These are phyloP conservation scores for Berghia stephanieae DNA, from an alignment of 1,140 invertebrate species.

Conservation along the genomic window DNA sequence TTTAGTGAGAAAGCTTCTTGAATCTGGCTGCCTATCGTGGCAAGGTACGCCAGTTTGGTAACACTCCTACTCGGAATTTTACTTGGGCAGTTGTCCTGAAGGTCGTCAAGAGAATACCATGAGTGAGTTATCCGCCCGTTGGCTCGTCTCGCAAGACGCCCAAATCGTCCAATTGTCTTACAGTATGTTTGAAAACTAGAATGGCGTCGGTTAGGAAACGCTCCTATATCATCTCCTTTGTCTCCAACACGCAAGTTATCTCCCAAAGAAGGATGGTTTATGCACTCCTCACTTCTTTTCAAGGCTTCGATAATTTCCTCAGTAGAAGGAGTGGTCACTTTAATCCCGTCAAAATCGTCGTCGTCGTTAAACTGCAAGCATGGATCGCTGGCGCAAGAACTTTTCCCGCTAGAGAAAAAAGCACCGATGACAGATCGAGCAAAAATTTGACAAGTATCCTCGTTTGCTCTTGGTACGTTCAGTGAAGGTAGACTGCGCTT, in stretches of 20 bases:
- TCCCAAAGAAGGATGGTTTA: too few relatives aligned
- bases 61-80: background rate
- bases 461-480: background rate
- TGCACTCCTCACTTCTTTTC: too few relatives aligned
- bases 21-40: background rate
- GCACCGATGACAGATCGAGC: conserved; percentile 23
- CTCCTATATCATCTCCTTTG: background rate
- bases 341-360: background rate
- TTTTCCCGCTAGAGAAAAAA: background rate
- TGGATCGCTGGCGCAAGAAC: conserved; percentile 23
- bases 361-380: background rate
- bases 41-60: background rate
- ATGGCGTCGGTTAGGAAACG: background rate
- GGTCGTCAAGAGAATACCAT: conserved; percentile 29
- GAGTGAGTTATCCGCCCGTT: conserved; percentile 1
- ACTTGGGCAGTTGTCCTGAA: background rate
- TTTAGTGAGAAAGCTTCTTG: conserved; percentile 9
- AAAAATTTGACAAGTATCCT: conserved; percentile 21
- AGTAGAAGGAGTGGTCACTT: background rate
- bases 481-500: too few relatives aligned
- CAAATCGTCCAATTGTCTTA: background rate
- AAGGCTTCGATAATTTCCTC: too few relatives aligned
- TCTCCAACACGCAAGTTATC: background rate
- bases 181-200: too few relatives aligned
- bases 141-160: background rate